Percentiles rank a stretch among this genome's conserved stretches.
These are phyloP conservation scores for Darevskia mixta DNA, from an alignment of 2,797 vertebrate genomes.

Conservation along the genomic window DNA sequence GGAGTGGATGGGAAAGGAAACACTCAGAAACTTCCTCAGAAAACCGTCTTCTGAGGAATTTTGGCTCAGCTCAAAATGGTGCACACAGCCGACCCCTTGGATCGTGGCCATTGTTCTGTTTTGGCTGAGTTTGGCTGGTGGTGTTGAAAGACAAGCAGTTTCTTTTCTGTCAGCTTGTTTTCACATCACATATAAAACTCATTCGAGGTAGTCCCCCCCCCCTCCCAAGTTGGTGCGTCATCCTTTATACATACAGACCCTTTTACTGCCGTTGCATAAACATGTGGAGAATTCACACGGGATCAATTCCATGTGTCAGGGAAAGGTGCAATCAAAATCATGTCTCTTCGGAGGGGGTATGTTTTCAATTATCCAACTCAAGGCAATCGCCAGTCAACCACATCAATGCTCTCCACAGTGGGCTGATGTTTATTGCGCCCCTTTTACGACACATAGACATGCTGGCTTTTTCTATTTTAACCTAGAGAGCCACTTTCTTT, in stretches of 20 bases:
- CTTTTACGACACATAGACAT: conserved; percentile 44
- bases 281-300: conserved; percentile 50
- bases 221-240: conserved; percentile 33
- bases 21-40: no score
- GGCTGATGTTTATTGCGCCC: not conserved
- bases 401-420: conserved; percentile 17
- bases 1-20: no score
- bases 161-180: not conserved
- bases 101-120: not conserved
- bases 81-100: no score
- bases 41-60: no score
- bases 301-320: conserved; percentile 26
- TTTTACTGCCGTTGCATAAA: conserved; percentile 45
- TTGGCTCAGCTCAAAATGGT: no score
- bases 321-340: conserved; percentile 30
- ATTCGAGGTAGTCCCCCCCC: not conserved
- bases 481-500: not conserved
- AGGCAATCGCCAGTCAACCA: conserved; percentile 11
- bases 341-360: conserved; percentile 26
- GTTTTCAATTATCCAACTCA: conserved; percentile 30
- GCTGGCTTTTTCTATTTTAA: conserved; percentile 12
- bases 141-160: not conserved
- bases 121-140: not conserved
- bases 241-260: conserved; percentile 27
- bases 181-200: not conserved